Evolutionary conservation across 2,888 invertebrate genomes (phyloP).

Genomic region (Carcina quercana): DNA sequence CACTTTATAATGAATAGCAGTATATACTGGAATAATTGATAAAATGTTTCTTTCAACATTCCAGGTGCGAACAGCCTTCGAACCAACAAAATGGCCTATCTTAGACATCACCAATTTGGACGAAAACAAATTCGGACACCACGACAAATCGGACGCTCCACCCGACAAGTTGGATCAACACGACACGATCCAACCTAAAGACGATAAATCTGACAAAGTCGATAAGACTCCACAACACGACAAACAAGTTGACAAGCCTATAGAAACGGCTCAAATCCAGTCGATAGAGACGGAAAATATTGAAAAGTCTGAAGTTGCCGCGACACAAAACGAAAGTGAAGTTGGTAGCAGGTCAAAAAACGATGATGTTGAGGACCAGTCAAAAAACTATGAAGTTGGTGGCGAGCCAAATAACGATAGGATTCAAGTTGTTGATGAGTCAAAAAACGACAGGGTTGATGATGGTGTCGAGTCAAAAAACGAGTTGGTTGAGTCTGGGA

Average conservation of each 20-base stretch:
- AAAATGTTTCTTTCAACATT: conserved; percentile 1
- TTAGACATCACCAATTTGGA: conserved; percentile 63
- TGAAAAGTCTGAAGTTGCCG: conserved; percentile 6
- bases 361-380: no score
- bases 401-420: no score
- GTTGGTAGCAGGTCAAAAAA: no score
- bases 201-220: not conserved
- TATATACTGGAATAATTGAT: no score
- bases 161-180: conserved; percentile 8
- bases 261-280: not conserved
- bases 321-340: no score
- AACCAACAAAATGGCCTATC: conserved; percentile 93
- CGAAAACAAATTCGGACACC: conserved; percentile 33
- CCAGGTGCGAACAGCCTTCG: conserved; percentile 86
- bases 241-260: conserved; percentile 6
- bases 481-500: conserved; percentile 12
- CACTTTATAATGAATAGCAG: no score
- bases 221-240: conserved; percentile 10
- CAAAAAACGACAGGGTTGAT: conserved; percentile 6
- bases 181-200: not conserved
- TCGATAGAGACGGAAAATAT: no score
- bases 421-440: no score
- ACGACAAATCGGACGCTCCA: conserved; percentile 12
- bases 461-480: conserved; percentile 1
- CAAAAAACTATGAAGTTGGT: no score